A percentile compares a stretch with the other conserved stretches of the same genome.
phyloP scores from a whole-genome alignment of 2,113 vertebrate species.

The Callipepla squamata region DNA sequence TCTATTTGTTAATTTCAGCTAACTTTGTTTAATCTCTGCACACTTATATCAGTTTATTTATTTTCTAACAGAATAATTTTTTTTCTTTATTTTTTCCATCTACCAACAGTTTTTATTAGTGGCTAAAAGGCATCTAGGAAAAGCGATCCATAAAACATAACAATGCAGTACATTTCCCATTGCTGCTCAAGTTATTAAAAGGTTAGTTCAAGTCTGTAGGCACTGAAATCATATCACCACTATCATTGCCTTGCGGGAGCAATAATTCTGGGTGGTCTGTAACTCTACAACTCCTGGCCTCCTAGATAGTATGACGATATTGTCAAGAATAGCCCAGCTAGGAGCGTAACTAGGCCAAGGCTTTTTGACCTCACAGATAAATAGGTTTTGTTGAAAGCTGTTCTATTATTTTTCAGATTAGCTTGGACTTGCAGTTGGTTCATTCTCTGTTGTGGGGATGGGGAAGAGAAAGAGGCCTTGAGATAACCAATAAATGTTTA shows the following conservation, averaged over 20 bases:
- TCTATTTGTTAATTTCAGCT: neutral
- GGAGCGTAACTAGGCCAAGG: slow-evolving; percentile 26
- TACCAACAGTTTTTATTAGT: neutral
- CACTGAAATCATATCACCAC: slow-evolving; percentile 26
- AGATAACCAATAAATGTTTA: slow-evolving; percentile 59
- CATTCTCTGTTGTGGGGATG: slow-evolving; percentile 9
- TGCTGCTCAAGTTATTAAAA: slow-evolving; percentile 26
- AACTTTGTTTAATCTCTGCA: neutral
- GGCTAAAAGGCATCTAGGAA: neutral
- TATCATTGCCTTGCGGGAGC: slow-evolving; percentile 21
- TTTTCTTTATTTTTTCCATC: neutral
- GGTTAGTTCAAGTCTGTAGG: slow-evolving; percentile 7
- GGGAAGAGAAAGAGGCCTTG: neutral
- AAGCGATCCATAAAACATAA: slow-evolving; percentile 22
- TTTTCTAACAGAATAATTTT: neutral
- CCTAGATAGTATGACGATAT: neutral
- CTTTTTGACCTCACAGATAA: slow-evolving; percentile 66
- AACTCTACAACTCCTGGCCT: neutral
- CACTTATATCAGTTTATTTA: rapidly evolving
- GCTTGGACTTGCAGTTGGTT: slow-evolving; percentile 42
- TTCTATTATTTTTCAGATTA: slow-evolving; percentile 70
- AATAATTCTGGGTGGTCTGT: slow-evolving; percentile 63
- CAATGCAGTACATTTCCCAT: neutral
- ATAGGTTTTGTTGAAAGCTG: slow-evolving; percentile 62
- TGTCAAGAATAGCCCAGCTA: slow-evolving; percentile 44